These are phyloP conservation scores for Coelopa pilipes DNA, from an alignment of 2,888 invertebrate genomes.

Conservation along the genomic window DNA sequence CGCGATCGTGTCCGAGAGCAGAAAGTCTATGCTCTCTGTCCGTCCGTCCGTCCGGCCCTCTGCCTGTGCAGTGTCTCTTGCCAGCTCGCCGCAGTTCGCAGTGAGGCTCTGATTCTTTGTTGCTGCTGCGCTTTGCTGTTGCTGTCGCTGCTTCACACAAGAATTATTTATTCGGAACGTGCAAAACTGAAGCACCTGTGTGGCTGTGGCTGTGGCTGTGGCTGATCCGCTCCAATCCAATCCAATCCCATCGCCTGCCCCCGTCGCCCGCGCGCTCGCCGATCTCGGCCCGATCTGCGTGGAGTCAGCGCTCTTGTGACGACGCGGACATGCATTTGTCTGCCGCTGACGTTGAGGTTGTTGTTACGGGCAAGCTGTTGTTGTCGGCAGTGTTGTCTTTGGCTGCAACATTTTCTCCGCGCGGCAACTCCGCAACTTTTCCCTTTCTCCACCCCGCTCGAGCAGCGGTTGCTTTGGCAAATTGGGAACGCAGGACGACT, in stretches of 20 bases:
- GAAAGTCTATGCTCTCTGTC: neutral
- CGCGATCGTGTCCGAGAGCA: too few species aligned
- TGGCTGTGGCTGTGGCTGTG: too few species aligned
- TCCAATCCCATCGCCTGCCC: neutral
- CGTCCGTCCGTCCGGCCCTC: neutral
- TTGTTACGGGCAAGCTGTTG: neutral
- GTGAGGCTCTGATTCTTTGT: neutral
- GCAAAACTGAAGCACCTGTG: constrained; percentile 28
- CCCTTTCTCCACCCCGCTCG: neutral
- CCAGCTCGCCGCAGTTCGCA: neutral
- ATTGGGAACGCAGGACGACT: neutral
- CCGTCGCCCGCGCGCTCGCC: neutral
- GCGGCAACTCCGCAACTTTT: neutral
- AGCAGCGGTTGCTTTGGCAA: constrained; percentile 26
- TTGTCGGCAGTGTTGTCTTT: neutral
- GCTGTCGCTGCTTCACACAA: neutral
- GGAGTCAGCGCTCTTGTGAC: constrained; percentile 29
- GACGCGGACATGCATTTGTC: constrained; percentile 32
- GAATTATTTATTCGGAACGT: constrained; percentile 26
- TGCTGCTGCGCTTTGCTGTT: constrained; percentile 2
- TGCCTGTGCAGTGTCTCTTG: neutral
- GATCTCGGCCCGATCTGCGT: constrained; percentile 7
- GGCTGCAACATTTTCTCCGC: neutral
- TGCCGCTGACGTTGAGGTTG: neutral
- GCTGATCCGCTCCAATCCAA: constrained; percentile 9